Evolutionary conservation across 2,797 vertebrate species (phyloP).

Genomic region (Pitangus sulphuratus): DNA sequence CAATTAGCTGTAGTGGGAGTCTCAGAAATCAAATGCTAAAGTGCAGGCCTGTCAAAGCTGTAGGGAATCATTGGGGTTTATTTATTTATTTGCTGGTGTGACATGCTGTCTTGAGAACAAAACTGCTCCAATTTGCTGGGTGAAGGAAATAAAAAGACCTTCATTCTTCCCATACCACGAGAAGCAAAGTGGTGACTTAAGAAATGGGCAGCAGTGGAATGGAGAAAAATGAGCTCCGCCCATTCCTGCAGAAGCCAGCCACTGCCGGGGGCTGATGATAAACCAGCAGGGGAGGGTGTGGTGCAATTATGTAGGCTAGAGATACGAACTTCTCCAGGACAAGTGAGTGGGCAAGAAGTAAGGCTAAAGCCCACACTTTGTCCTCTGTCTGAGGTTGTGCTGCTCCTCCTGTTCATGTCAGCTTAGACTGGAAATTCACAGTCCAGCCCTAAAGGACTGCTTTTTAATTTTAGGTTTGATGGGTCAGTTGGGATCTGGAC

Average conservation of each 20-base stretch:
- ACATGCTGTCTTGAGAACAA: background rate
- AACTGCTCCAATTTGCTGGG: background rate
- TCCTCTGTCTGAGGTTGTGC: accelerated
- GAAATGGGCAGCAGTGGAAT: background rate
- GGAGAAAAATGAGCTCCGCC: background rate
- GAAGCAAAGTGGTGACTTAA: background rate
- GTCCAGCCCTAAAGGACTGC: background rate
- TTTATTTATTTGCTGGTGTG: background rate
- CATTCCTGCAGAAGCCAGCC: background rate
- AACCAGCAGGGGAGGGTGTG: background rate
- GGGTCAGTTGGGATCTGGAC: background rate
- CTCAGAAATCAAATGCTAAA: background rate
- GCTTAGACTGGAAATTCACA: background rate
- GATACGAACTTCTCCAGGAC: background rate
- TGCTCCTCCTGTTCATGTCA: background rate
- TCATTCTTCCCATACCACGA: accelerated
- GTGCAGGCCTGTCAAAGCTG: background rate
- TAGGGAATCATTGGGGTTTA: background rate
- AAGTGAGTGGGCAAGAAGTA: background rate
- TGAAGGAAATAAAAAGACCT: background rate
- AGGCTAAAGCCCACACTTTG: background rate
- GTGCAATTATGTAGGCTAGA: background rate
- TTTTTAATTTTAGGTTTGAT: background rate
- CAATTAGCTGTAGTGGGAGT: background rate
- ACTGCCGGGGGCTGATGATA: accelerated